These are phyloP conservation scores for Subanguina moxae DNA, from an alignment of 1,140 invertebrate genomes.

Conservation along the genomic window DNA sequence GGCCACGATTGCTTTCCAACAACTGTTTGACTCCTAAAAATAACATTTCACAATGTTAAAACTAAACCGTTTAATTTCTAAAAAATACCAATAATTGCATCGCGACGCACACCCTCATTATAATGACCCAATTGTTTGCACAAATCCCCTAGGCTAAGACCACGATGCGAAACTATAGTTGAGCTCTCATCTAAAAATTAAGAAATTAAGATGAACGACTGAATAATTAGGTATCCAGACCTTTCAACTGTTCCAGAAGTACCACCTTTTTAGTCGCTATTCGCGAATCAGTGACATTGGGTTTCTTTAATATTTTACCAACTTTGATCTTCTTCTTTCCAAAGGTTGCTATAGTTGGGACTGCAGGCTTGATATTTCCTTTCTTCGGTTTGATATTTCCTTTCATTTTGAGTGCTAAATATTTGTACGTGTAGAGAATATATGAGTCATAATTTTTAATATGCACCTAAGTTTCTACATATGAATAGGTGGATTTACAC, in stretches of 20 bases:
- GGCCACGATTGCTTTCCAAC: slow-evolving; percentile 19
- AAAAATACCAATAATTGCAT: slow-evolving; percentile 34
- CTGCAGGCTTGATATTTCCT: slow-evolving; percentile 10
- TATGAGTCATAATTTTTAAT: too few relatives aligned
- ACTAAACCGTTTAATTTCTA: background rate
- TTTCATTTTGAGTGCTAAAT: too few relatives aligned
- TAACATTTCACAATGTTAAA: background rate
- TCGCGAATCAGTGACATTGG: slow-evolving; percentile 30
- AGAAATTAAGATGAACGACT: too few relatives aligned
- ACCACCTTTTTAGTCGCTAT: slow-evolving; percentile 25
- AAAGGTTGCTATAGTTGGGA: slow-evolving; percentile 24
- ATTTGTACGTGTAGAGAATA: too few relatives aligned
- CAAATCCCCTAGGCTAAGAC: slow-evolving; percentile 25
- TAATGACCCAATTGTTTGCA: slow-evolving; percentile 28
- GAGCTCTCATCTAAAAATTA: background rate
- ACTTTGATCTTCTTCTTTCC: slow-evolving; percentile 41
- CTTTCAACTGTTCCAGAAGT: slow-evolving; percentile 26
- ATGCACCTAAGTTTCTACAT: too few relatives aligned
- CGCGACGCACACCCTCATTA: slow-evolving; percentile 18
- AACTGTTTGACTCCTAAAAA: slow-evolving; percentile 42
- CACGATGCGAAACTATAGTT: slow-evolving; percentile 29
- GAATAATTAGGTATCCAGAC: too few relatives aligned
- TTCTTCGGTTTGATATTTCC: slow-evolving; percentile 35
- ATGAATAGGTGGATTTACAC: too few relatives aligned
- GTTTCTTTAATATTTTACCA: slow-evolving; percentile 30